These are phyloP conservation scores for Chalcosyrphus nemorum DNA, from an alignment of 2,888 invertebrate species.

Conservation along the genomic window DNA sequence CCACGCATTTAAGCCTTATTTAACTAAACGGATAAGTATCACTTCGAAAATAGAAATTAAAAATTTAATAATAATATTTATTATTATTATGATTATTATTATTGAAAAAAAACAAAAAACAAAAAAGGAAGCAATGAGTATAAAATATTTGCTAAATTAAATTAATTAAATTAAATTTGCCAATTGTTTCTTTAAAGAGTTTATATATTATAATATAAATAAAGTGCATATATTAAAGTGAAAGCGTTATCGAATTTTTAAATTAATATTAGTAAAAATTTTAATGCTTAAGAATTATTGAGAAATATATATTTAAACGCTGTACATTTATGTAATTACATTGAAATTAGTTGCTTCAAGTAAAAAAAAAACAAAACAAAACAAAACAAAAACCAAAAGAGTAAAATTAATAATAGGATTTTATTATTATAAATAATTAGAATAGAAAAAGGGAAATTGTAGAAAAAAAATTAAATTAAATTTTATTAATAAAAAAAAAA, in stretches of 20 bases:
- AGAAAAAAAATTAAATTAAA: constrained; percentile 52
- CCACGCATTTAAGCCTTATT: constrained; percentile 71
- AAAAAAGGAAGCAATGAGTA: not conserved
- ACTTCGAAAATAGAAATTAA: constrained; percentile 51
- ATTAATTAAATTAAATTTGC: constrained; percentile 50
- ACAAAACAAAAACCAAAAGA: no score
- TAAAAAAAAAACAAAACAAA: constrained; percentile 13
- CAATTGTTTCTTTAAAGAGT: constrained; percentile 55
- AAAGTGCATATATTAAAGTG: constrained; percentile 35
- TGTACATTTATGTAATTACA: constrained; percentile 64
- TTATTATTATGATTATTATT: constrained; percentile 33
- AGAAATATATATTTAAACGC: constrained; percentile 30
- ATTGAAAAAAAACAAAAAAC: not conserved
- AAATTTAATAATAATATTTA: constrained; percentile 10
- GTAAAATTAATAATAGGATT: constrained; percentile 53
- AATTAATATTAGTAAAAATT: constrained; percentile 63
- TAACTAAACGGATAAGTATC: constrained; percentile 61
- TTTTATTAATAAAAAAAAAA: constrained; percentile 61
- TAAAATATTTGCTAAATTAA: constrained; percentile 20
- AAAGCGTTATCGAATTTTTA: constrained; percentile 71
- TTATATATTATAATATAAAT: constrained; percentile 1
- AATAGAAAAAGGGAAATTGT: constrained; percentile 57
- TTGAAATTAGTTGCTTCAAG: constrained; percentile 65
- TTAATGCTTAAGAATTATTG: constrained; percentile 61
- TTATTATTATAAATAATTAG: constrained; percentile 63